Percentiles rank a stretch among this genome's conserved stretches.
Evolutionary conservation across 1,140 invertebrate genomes (phyloP).

Genomic region (Pogonomyrmex barbatus): DNA sequence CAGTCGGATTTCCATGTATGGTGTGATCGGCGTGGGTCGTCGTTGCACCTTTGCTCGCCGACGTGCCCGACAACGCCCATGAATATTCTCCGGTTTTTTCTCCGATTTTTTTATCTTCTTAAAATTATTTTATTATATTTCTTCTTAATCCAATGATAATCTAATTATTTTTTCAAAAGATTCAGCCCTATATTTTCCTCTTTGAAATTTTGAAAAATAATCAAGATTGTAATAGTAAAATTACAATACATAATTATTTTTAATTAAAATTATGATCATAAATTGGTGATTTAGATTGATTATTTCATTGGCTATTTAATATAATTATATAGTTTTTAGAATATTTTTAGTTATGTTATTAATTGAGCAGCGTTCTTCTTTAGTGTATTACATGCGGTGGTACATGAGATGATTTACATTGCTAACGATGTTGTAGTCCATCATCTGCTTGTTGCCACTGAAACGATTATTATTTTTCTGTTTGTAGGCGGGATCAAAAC

Average conservation of each 20-base stretch:
- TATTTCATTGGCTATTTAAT: too few species aligned
- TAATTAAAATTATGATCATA: not conserved
- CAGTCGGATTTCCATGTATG: conserved; percentile 63
- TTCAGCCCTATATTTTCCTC: not conserved
- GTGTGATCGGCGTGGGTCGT: conserved; percentile 60
- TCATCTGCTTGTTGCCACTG: conserved; percentile 45
- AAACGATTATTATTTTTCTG: conserved; percentile 46
- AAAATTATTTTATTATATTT: not conserved
- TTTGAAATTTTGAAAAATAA: not conserved
- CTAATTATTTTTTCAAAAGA: not conserved
- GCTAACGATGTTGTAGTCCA: conserved; percentile 24
- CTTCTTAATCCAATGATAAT: not conserved
- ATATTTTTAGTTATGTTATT: conserved; percentile 7
- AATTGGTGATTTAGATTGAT: not conserved
- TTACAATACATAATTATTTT: not conserved
- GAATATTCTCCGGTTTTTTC: conserved; percentile 29
- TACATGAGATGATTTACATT: conserved; percentile 50
- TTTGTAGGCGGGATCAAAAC: conserved; percentile 42
- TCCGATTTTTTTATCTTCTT: conserved; percentile 1
- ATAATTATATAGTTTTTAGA: not conserved
- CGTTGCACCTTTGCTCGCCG: conserved; percentile 55
- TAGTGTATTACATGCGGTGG: not conserved
- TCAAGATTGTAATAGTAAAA: not conserved
- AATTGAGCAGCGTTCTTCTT: conserved; percentile 12
- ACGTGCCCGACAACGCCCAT: conserved; percentile 56